phyloP scores from a whole-genome alignment of 2,113 vertebrate species.

The Chinchilla lanigera region DNA sequence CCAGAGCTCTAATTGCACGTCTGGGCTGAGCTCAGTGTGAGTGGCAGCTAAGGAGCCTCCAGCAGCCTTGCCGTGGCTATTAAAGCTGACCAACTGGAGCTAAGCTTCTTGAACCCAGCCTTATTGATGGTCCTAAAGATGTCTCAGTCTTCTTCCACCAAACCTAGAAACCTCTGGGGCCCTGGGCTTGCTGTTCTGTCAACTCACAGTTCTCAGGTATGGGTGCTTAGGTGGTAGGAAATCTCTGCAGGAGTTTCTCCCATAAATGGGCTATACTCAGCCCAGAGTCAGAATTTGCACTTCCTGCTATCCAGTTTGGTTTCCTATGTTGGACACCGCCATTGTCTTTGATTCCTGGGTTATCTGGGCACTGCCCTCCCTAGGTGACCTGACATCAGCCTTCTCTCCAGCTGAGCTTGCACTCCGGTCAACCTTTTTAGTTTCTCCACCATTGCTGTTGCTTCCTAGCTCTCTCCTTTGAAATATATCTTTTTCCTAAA shows the following conservation, averaged over 20 bases:
- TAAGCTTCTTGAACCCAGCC: background rate
- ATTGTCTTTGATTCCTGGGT: conserved; percentile 38
- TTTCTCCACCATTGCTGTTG: background rate
- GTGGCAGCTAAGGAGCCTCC: conserved; percentile 65
- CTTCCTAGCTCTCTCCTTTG: conserved; percentile 6
- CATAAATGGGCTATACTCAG: background rate
- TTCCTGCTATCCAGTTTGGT: background rate
- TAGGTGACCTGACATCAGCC: background rate
- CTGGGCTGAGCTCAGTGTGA: conserved; percentile 79
- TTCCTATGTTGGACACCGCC: conserved; percentile 37
- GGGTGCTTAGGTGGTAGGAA: conserved; percentile 38
- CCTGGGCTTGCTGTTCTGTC: background rate
- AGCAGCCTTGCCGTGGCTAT: conserved; percentile 14
- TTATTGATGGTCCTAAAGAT: background rate
- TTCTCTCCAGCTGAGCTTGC: background rate
- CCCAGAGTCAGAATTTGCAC: background rate
- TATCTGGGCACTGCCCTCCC: background rate
- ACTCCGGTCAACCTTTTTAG: background rate
- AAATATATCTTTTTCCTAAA: background rate
- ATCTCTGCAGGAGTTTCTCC: background rate
- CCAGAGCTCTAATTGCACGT: conserved; percentile 83
- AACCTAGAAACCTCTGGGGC: conserved; percentile 4
- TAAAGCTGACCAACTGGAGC: conserved; percentile 44
- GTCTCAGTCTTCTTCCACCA: background rate
- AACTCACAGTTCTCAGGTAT: background rate